These are phyloP conservation scores for Enteromius paludinosus DNA, from an alignment of 2,797 vertebrate species.

Conservation along the genomic window DNA sequence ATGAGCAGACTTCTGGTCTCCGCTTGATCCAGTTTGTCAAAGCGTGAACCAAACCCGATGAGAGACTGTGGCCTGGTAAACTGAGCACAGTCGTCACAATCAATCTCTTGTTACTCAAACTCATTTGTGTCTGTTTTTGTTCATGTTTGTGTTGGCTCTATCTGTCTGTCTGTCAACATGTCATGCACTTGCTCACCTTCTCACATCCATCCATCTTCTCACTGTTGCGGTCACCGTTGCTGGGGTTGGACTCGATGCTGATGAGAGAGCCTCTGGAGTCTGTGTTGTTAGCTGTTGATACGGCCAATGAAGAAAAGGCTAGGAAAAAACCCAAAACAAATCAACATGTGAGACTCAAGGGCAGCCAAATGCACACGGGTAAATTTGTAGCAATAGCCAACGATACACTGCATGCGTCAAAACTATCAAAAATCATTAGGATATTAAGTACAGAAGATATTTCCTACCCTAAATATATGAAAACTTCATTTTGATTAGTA, in stretches of 20 bases:
- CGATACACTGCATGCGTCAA: neutral
- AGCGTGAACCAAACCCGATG: slow-evolving; percentile 93
- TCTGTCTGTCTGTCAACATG: neutral
- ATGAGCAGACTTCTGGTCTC: slow-evolving; percentile 95
- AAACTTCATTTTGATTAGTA: neutral
- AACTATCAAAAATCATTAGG: neutral
- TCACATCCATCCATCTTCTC: slow-evolving; percentile 95
- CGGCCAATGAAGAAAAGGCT: slow-evolving; percentile 97
- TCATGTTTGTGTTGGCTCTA: neutral
- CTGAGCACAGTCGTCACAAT: slow-evolving; percentile 69
- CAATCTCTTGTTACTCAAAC: neutral
- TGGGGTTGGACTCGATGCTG: slow-evolving; percentile 97
- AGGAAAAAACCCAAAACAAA: slow-evolving; percentile 68
- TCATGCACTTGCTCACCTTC: slow-evolving; percentile 80
- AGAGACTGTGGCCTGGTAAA: slow-evolving; percentile 93
- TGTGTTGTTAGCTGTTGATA: slow-evolving; percentile 93
- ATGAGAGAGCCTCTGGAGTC: slow-evolving; percentile 96
- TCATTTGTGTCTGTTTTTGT: neutral
- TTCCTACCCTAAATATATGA: neutral
- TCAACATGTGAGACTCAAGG: neutral
- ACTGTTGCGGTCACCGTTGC: slow-evolving; percentile 93
- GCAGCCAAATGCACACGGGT: too few relatives aligned
- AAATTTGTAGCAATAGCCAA: neutral
- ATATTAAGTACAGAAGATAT: too few relatives aligned
- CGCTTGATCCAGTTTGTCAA: slow-evolving; percentile 97